These are phyloP conservation scores for Eupithecia vulgata DNA, from an alignment of 2,888 invertebrate genomes.

Conservation along the genomic window DNA sequence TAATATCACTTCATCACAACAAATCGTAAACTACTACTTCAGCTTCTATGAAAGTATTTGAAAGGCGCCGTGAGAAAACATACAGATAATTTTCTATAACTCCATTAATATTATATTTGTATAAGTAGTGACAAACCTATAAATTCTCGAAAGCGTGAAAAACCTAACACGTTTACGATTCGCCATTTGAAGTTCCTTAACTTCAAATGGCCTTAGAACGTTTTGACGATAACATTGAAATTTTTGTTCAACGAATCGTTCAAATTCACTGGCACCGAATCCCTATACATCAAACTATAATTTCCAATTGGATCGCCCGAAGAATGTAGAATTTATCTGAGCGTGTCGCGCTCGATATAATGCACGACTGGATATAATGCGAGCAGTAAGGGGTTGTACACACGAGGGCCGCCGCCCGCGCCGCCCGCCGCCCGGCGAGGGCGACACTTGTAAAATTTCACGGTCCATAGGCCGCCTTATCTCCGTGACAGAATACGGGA, in stretches of 20 bases:
- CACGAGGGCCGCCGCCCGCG: slow-evolving; percentile 29
- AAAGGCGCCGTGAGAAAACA: background rate
- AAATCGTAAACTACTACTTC: background rate
- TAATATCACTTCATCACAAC: background rate
- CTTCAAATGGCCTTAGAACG: background rate
- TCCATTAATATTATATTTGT: background rate
- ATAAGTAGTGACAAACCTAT: background rate
- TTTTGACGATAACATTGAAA: background rate
- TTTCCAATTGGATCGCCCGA: slow-evolving; percentile 35
- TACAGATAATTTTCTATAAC: background rate
- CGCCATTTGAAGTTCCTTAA: background rate
- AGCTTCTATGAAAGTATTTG: background rate
- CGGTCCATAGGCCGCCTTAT: slow-evolving; percentile 64
- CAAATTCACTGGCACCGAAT: slow-evolving; percentile 3
- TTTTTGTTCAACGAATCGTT: background rate
- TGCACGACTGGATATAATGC: slow-evolving; percentile 36
- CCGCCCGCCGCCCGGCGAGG: background rate
- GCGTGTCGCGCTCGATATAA: slow-evolving; percentile 32
- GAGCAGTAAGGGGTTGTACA: slow-evolving; percentile 31
- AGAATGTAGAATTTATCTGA: slow-evolving; percentile 38
- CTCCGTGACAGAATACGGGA: slow-evolving; percentile 53
- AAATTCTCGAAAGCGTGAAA: background rate
- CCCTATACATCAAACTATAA: slow-evolving; percentile 35
- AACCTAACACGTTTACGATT: background rate
- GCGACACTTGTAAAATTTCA: slow-evolving; percentile 75